Percentiles rank a stretch among this genome's conserved stretches.
Evolutionary conservation across 2,797 vertebrate genomes (phyloP).

Genomic region (Galago senegalensis): DNA sequence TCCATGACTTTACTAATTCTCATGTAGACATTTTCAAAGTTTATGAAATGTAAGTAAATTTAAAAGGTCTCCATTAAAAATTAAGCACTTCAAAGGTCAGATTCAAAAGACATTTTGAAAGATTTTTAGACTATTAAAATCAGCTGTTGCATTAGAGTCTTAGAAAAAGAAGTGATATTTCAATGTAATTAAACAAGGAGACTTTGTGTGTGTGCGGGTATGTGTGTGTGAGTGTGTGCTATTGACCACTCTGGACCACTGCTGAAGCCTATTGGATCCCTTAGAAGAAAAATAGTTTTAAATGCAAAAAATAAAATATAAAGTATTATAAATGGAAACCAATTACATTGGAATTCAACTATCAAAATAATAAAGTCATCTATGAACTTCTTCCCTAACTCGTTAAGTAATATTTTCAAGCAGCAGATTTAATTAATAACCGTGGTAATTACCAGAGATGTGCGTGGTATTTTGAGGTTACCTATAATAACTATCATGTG

Average conservation of each 20-base stretch:
- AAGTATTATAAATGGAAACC: not conserved
- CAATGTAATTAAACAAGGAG: not conserved
- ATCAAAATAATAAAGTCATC: constrained; percentile 16
- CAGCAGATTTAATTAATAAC: not conserved
- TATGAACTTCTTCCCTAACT: not conserved
- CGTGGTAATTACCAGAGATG: not conserved
- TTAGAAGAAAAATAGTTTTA: constrained; percentile 9
- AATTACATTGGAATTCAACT: constrained; percentile 15
- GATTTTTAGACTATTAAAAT: constrained; percentile 17
- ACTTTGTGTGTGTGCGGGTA: not conserved
- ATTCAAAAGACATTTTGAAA: constrained; percentile 17
- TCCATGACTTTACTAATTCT: not conserved
- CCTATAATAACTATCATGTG: not conserved
- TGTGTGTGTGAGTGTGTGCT: not conserved
- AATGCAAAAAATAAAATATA: constrained; percentile 25
- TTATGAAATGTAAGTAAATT: not conserved
- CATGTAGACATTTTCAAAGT: not conserved
- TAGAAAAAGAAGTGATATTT: not conserved
- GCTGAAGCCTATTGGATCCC: not conserved
- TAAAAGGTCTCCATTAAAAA: constrained; percentile 2
- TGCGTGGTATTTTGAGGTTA: not conserved
- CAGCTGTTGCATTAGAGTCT: not conserved
- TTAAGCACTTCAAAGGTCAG: not conserved
- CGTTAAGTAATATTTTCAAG: not conserved
- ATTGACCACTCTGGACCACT: not conserved